These are phyloP conservation scores for Rhynchotus rufescens DNA, from an alignment of 2,797 vertebrate species.

Conservation along the genomic window DNA sequence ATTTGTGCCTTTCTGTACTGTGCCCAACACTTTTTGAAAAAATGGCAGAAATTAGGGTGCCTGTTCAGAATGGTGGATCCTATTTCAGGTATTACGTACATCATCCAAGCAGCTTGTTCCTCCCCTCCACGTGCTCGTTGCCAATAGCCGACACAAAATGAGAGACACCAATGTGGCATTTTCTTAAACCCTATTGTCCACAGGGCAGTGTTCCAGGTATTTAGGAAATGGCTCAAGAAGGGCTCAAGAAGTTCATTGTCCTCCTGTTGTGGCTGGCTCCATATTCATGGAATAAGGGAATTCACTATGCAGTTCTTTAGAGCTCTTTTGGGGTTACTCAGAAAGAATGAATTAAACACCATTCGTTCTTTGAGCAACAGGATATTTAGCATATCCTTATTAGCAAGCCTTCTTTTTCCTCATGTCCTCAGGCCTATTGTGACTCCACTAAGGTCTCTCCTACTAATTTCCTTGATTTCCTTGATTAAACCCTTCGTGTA, in stretches of 20 bases:
- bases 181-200: not conserved
- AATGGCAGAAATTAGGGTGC: not conserved
- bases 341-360: not conserved
- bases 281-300: not conserved
- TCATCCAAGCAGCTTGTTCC: not conserved
- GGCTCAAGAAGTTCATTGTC: not conserved
- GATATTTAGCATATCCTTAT: not conserved
- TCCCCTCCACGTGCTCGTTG: not conserved
- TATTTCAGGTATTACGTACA: not conserved
- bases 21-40: not conserved
- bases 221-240: not conserved
- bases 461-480: not conserved
- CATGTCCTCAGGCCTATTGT: not conserved
- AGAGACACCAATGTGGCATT: too few species aligned
- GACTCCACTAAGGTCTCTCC: not conserved
- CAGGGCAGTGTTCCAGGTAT: not conserved
- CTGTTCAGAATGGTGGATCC: not conserved
- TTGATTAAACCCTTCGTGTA: not conserved
- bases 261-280: not conserved
- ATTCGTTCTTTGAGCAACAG: not conserved
- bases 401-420: not conserved
- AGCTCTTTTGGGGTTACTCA: not conserved
- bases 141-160: fast-evolving
- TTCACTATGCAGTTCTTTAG: not conserved
- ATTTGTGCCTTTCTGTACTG: not conserved